A percentile compares a stretch with the other conserved stretches of the same genome.
These are phyloP conservation scores for Nothoprocta pentlandii DNA, from an alignment of 2,113 vertebrate genomes.

Conservation along the genomic window DNA sequence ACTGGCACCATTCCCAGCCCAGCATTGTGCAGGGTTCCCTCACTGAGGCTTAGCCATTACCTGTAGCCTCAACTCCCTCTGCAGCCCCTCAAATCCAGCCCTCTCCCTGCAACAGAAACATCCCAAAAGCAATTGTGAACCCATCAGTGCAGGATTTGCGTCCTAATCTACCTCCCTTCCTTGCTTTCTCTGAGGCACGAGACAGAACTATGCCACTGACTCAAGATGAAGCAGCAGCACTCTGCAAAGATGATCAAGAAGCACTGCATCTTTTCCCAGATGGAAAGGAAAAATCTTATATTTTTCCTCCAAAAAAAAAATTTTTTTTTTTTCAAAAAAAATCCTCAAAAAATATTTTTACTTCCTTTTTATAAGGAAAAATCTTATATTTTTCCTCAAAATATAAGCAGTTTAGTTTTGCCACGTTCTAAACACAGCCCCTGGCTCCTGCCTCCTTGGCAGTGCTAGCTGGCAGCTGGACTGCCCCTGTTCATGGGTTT, in stretches of 20 bases:
- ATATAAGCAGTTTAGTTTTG: background rate
- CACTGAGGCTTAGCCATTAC: background rate
- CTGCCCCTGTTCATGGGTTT: background rate
- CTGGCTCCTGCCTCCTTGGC: background rate
- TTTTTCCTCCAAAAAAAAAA: too few relatives aligned
- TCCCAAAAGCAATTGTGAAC: background rate
- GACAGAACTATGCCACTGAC: background rate
- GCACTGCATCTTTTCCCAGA: background rate
- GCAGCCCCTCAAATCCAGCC: background rate
- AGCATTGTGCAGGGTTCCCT: accelerated
- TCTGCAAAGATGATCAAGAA: background rate
- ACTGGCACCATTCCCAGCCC: slow-evolving; percentile 3
- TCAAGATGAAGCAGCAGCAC: too few relatives aligned
- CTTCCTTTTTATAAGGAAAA: too few relatives aligned
- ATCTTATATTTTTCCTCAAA: background rate
- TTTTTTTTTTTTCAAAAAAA: too few relatives aligned
- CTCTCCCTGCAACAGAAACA: accelerated
- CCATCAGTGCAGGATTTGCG: accelerated
- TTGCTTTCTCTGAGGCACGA: background rate
- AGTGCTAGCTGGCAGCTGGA: background rate
- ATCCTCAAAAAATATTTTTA: too few relatives aligned
- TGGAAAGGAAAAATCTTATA: too few relatives aligned
- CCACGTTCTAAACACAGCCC: background rate
- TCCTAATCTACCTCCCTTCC: background rate
- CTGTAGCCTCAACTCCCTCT: background rate